Conservation (phyloP, 1,140 invertebrate genomes). For the Odontomachus brunneus region DNA sequence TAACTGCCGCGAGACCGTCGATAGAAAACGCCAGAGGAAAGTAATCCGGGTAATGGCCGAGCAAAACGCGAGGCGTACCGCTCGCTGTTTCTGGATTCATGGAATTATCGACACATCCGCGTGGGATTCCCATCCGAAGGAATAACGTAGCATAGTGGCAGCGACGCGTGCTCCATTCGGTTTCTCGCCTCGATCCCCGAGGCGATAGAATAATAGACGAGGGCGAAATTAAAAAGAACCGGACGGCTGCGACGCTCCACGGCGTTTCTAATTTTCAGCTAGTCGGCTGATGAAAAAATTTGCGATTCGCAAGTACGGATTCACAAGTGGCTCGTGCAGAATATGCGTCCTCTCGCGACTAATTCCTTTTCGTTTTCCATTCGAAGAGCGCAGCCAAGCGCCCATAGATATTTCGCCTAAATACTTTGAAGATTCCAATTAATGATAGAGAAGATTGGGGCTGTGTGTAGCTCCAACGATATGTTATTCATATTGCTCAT, state of each 20-base stretch:
- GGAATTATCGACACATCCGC: constrained; percentile 72
- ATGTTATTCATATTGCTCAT: too few species aligned
- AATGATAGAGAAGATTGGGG: too few species aligned
- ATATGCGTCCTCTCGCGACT: too few species aligned
- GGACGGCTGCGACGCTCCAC: constrained; percentile 28
- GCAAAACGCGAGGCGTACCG: constrained; percentile 54
- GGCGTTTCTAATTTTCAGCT: constrained; percentile 38
- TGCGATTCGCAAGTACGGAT: too few species aligned
- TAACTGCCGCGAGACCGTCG: constrained; percentile 51
- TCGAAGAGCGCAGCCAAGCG: too few species aligned
- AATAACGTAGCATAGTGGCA: constrained; percentile 8
- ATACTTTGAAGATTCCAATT: too few species aligned
- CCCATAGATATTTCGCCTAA: too few species aligned
- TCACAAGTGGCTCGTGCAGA: too few species aligned
- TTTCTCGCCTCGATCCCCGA: constrained; percentile 41
- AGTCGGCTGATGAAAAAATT: neutral
- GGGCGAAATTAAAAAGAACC: constrained; percentile 56
- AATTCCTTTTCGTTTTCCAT: too few species aligned
- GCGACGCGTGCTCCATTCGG: constrained; percentile 38
- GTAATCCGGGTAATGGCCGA: constrained; percentile 76
- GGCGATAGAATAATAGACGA: constrained; percentile 54
- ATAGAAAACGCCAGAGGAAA: constrained; percentile 68
- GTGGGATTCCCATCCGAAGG: constrained; percentile 46
- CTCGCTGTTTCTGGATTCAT: constrained; percentile 71
- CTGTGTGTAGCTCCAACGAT: too few species aligned